phyloP scores from a whole-genome alignment of 2,888 invertebrate genomes.

The Lampropteryx suffumata region DNA sequence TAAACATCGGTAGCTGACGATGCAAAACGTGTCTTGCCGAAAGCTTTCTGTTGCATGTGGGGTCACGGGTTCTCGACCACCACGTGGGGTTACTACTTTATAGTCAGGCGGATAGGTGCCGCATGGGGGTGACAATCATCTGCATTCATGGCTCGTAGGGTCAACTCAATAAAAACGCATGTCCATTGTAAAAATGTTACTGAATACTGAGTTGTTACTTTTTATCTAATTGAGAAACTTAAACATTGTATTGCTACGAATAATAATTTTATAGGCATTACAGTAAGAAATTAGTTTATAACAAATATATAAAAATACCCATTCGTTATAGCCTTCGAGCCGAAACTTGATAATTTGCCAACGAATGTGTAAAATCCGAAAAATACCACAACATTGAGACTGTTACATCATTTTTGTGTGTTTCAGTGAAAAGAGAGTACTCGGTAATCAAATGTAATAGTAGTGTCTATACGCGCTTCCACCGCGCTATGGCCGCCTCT shows the following conservation, averaged over 20 bases:
- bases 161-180: constrained; percentile 19
- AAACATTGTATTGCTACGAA: too few species aligned
- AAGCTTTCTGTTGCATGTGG: constrained; percentile 7
- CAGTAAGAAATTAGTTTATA: too few species aligned
- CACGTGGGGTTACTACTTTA: constrained; percentile 4
- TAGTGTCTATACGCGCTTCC: too few species aligned
- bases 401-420: background rate
- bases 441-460: constrained; percentile 13
- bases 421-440: background rate
- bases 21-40: constrained; percentile 14
- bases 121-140: constrained; percentile 15
- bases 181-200: constrained; percentile 23
- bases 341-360: too few species aligned
- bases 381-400: background rate
- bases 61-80: background rate
- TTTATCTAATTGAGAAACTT: background rate
- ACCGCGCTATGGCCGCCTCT: too few species aligned
- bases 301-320: too few species aligned
- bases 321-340: too few species aligned
- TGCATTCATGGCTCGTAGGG: constrained; percentile 19
- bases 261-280: too few species aligned
- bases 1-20: constrained; percentile 19
- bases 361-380: too few species aligned
- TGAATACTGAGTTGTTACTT: constrained; percentile 2
- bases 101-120: background rate